Evolutionary conservation across 2,888 invertebrate genomes (phyloP), one percentile per base, ranked within the genome.

Genomic region (Drosophila subsilvestris): DNA sequence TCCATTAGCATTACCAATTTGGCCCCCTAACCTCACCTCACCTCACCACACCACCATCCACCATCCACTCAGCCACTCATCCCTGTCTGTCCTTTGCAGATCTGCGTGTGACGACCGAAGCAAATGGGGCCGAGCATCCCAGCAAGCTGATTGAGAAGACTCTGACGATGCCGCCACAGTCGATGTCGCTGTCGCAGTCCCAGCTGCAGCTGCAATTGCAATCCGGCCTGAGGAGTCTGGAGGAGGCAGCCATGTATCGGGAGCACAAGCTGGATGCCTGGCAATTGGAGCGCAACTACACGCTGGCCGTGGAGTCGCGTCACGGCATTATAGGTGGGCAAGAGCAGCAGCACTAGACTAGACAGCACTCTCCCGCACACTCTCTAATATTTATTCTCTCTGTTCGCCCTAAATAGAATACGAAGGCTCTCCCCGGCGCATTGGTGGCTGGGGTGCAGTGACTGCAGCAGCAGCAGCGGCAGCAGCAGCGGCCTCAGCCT

Each of bases 31-130:
- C 9, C n/a, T 10, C 4, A 9, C 27, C 27, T n/a, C n/a, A n/a
- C n/a, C n/a, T n/a, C n/a, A n/a, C n/a, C n/a, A n/a, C n/a, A n/a
- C n/a, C n/a, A n/a, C n/a, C n/a, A n/a, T n/a, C n/a, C n/a, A n/a
- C n/a, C n/a, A n/a, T n/a, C n/a, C 12, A 4, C n/a, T 17, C 25
- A 50, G 6, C 17, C n/a, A 37, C 42, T 25, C 43, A 14, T 8
- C 20, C n/a, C 5, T 3, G 22, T 1, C 8, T 45, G 22, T 17
- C 25, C 20, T 56, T 42, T 37, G 7, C 60, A 91, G 91, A 89
- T 79, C 84, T 91, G 65, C 82, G 90, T 66, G 91, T 91, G 4
- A 90, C 91, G 57, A 90, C 90, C 48, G 90, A 91, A 27, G 75
- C 85, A 58, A 71, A 54, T 56, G 62, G 25, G 66, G 47, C 47